phyloP scores from a whole-genome alignment of 2,797 vertebrate species.

The Eremophila alpestris region DNA sequence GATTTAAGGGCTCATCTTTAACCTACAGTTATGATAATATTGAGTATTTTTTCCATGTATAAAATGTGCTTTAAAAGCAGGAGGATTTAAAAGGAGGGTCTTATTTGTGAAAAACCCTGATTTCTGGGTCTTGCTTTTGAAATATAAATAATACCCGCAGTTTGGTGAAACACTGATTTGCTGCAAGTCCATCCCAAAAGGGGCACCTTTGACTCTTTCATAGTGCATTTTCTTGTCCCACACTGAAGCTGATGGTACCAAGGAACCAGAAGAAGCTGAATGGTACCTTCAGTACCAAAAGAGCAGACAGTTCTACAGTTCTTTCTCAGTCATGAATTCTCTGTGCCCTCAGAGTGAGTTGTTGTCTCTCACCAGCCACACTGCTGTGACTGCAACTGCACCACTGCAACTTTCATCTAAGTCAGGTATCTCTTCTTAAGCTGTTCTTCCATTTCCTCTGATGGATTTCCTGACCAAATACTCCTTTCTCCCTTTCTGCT shows the following conservation, averaged over 20 bases:
- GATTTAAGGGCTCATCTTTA: not conserved
- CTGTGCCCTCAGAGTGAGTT: not conserved
- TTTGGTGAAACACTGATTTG: not conserved
- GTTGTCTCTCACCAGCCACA: not conserved
- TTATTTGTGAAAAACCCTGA: not conserved
- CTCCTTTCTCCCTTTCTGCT: not conserved
- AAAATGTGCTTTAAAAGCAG: not conserved
- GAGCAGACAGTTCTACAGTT: accelerated
- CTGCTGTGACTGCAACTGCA: not conserved
- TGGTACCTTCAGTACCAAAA: accelerated
- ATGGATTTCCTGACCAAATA: not conserved
- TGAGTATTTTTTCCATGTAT: not conserved
- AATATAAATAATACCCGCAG: not conserved
- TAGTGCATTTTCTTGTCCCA: not conserved
- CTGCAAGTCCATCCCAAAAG: not conserved
- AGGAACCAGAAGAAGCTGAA: not conserved
- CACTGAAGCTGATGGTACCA: not conserved
- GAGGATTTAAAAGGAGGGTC: not conserved
- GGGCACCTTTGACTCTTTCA: not conserved
- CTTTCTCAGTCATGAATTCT: not conserved
- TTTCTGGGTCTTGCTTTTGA: not conserved
- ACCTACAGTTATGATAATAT: not conserved
- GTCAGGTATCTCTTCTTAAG: not conserved
- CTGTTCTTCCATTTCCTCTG: not conserved
- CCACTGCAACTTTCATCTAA: not conserved